Evolutionary conservation across 37 sponge, comb jelly and placozoan genomes (phyloP), one percentile per base, ranked within the genome.

Genomic region (Halichondria panicea): DNA sequence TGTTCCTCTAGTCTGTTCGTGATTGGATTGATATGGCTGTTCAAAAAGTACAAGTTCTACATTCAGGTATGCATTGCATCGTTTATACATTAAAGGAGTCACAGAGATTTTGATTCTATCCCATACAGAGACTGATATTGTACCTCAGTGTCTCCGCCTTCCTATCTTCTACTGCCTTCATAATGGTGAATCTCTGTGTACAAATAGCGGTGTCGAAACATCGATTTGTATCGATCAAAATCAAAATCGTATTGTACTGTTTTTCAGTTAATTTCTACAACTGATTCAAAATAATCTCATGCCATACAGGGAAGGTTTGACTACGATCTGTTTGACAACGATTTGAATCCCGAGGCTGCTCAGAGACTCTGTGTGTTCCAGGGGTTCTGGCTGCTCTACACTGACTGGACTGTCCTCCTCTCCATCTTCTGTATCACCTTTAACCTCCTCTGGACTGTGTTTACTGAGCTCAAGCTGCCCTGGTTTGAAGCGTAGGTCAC

Each of bases 131-230:
- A 27, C 60, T 88, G 62, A 78, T 88, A 30, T 55, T 88, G 48
- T 88, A 88, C 62, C 63, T 83, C 22, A 78, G 89, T 37, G 48
- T 88, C 5, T 60, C 84, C 24, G 66, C 89, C 9, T 74, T 83
- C 18, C 18, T 83, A 53, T 88, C 84, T 31, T 88, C 89, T n/a
- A 83, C 68, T 18, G 74, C 84, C 15, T 88, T 83, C 74, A 78
- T 83, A 33, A 19, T 88, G 72, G 89, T 88, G 64, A 70, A 34
- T 46, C 21, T 75, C 8, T 60, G 41, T 22, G 60, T 57, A 7
- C 5, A 39, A 4, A 24, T 9, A 24, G 12, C 9, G 39, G 39
- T 35, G 8, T 9, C 35, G 15, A 9, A 32, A 64, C 35, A 64
- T 33, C 52, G 11, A 15, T n/a, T n/a, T n/a, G n/a, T n/a, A n/a